phyloP scores from a whole-genome alignment of 1,140 invertebrate genomes.

The Achatina immaculata region DNA sequence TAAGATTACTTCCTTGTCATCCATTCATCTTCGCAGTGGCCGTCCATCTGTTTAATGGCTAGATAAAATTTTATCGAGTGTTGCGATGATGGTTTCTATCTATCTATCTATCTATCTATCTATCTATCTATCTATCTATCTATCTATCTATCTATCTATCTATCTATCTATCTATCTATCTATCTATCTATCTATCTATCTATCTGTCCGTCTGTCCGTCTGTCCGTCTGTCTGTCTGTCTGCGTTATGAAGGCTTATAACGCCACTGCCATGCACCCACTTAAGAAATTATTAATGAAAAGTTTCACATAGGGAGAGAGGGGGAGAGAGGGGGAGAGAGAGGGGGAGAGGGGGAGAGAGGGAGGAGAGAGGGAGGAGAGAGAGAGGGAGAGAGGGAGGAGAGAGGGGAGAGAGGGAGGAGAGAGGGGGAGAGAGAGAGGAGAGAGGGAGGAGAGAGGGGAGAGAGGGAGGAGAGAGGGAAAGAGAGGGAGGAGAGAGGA shows the following conservation, averaged over 20 bases:
- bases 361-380: neutral
- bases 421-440: slow-evolving; percentile 2
- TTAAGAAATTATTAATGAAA: neutral
- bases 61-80: no score
- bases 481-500: neutral
- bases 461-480: no score
- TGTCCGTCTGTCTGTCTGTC: no score
- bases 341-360: neutral
- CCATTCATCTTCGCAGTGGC: no score
- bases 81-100: no score
- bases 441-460: neutral
- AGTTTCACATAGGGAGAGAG: no score
- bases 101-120: slow-evolving; percentile 23
- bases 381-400: neutral
- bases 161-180: slow-evolving; percentile 27
- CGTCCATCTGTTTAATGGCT: no score
- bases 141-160: slow-evolving; percentile 28
- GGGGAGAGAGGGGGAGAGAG: neutral
- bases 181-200: slow-evolving; percentile 13
- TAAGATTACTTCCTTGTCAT: no score
- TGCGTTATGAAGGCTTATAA: neutral
- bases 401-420: neutral
- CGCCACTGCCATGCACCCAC: neutral
- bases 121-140: slow-evolving; percentile 31
- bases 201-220: no score